Conservation (phyloP, 1,140 invertebrate genomes). For the Musca vetustissima region DNA sequence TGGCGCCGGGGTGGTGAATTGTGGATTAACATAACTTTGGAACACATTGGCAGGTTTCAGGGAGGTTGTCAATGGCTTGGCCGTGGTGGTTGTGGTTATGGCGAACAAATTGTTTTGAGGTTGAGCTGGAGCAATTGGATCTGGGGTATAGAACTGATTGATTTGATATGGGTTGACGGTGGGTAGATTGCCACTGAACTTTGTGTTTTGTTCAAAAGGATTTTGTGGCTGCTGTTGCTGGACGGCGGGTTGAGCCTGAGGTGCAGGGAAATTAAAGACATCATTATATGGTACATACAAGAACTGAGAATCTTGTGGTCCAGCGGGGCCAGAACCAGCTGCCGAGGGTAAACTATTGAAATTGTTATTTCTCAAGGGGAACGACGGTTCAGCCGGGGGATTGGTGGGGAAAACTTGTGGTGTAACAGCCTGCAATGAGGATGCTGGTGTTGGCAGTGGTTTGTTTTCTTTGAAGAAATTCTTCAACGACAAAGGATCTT, state of each 20-base stretch:
- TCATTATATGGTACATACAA: conserved; percentile 79
- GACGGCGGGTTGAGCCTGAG: conserved; percentile 21
- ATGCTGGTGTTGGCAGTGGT: conserved; percentile 40
- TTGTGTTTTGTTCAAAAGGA: neutral
- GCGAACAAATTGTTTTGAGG: conserved; percentile 35
- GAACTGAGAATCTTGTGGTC: conserved; percentile 69
- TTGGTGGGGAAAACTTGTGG: conserved; percentile 47
- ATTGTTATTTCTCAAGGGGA: conserved; percentile 35
- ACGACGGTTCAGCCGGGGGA: conserved; percentile 36
- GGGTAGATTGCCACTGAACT: conserved; percentile 26
- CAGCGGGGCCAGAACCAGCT: conserved; percentile 18
- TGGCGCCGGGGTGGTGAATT: conserved; percentile 41
- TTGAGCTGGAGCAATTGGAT: conserved; percentile 38
- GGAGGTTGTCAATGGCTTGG: conserved; percentile 48
- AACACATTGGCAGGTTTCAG: conserved; percentile 56
- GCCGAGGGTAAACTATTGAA: conserved; percentile 14
- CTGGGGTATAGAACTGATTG: conserved; percentile 52
- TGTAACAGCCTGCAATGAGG: conserved; percentile 46
- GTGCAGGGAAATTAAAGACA: conserved; percentile 59
- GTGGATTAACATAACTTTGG: conserved; percentile 47
- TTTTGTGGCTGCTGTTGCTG: neutral
- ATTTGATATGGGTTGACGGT: conserved; percentile 49
- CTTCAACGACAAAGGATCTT: conserved; percentile 39
- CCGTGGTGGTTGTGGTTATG: conserved; percentile 39
- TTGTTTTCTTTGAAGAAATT: conserved; percentile 32